phyloP scores from a whole-genome alignment of 2,888 invertebrate genomes.

The Drosophila mimetica region DNA sequence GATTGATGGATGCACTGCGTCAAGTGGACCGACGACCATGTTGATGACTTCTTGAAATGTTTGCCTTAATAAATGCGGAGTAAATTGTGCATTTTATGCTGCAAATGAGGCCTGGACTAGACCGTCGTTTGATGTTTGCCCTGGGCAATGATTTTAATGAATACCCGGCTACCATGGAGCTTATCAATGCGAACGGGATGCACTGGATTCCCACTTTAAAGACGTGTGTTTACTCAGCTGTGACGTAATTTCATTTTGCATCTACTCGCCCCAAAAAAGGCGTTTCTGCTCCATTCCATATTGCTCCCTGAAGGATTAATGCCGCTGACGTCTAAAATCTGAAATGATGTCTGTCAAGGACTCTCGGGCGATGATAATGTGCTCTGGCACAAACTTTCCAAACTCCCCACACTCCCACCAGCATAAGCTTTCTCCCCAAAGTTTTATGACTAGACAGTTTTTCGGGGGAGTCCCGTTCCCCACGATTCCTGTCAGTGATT shows the following conservation, averaged over 20 bases:
- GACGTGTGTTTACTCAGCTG: conserved; percentile 66
- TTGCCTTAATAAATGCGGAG: conserved; percentile 55
- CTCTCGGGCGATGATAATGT: conserved; percentile 66
- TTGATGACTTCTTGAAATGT: conserved; percentile 45
- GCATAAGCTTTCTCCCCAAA: conserved; percentile 53
- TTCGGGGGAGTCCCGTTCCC: conserved; percentile 28
- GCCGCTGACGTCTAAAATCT: conserved; percentile 46
- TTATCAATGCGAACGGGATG: background rate
- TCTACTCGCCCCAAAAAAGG: conserved; percentile 9
- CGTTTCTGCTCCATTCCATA: background rate
- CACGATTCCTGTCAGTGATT: conserved; percentile 5
- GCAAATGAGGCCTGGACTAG: conserved; percentile 59
- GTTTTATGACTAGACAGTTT: conserved; percentile 73
- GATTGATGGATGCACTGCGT: conserved; percentile 23
- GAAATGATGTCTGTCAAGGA: conserved; percentile 54
- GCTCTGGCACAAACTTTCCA: conserved; percentile 63
- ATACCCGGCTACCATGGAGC: background rate
- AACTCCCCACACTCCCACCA: conserved; percentile 42
- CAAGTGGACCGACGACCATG: conserved; percentile 43
- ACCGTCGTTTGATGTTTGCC: conserved; percentile 62
- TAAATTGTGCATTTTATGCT: conserved; percentile 74
- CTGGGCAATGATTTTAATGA: conserved; percentile 46
- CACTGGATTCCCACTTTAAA: conserved; percentile 26
- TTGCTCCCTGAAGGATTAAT: conserved; percentile 55
- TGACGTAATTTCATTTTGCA: conserved; percentile 70